Base-by-base conservation (phyloP, 2,888 invertebrate species). In the Druceiella hillmani region DNA sequence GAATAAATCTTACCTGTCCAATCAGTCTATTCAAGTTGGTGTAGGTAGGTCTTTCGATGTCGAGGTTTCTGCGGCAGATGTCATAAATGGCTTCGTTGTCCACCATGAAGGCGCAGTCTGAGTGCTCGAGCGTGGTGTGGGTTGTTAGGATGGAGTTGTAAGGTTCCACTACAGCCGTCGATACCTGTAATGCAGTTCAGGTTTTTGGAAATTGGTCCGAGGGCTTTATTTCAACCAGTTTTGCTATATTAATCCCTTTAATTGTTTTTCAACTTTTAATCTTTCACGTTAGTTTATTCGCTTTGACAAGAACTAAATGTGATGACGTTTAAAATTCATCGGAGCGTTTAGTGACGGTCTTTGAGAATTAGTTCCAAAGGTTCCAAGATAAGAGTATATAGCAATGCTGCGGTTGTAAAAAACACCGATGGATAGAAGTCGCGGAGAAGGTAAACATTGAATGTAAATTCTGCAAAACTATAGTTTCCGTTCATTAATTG, bases 101-200 rank as follows among this genome's bases (percentile, higher is more conserved):
- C n/a, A 88, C 89, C 89, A 89, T 89, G 65, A 90, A 90, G 37
- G 89, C 87, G 64, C 89, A 90, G 65, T 90, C 89, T 0, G 87
- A 87, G 66, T 90, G 90, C 61, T 83, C 83, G 51, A 83, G 63
- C 1, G 91, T 91, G 2, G 91, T 92, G 67, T 93, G 93, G 4
- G 93, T 93, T 11, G 91, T 92, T 48, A 93, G 66, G 56, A 93
- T 90, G 1, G 92, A 90, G 66, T 93, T 93, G 75, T 93, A 94
- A 0, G 93, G 93, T 63, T 86, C 86, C 30, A 86, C 85, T 2
- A 86, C 85, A 10, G 85, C 85, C 4, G 85, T 85, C 7, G 85
- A 85, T 14, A 85, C 87, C 78, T 87, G 75, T n/a, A 50, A 48
- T 28, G n/a, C 5, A 11, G 28, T 4, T 15, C 30, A 17, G 13